phyloP scores from a whole-genome alignment of 1,140 invertebrate genomes.

The Halyomorpha halys region DNA sequence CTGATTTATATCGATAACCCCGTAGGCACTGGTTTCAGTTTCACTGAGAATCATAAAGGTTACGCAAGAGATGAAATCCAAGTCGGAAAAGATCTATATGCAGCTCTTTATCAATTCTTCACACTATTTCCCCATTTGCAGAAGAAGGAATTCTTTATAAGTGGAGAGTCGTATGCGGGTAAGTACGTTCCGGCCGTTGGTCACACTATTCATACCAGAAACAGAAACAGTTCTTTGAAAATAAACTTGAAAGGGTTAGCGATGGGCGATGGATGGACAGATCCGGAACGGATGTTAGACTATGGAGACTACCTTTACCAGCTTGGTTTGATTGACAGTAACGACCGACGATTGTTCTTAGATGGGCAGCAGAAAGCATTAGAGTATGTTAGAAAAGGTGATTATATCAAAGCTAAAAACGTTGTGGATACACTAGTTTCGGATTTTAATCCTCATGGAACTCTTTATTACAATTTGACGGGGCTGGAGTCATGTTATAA shows the following conservation, averaged over 20 bases:
- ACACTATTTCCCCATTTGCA: conserved; percentile 41
- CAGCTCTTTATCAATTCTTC: conserved; percentile 59
- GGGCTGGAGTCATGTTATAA: too few species aligned
- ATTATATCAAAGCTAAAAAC: too few species aligned
- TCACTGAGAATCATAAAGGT: conserved; percentile 21
- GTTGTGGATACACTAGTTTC: too few species aligned
- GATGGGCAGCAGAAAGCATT: conserved; percentile 20
- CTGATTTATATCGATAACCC: conserved; percentile 75
- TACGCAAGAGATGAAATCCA: conserved; percentile 1
- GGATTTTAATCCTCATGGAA: too few species aligned
- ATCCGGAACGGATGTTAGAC: conserved; percentile 61
- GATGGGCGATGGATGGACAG: conserved; percentile 76
- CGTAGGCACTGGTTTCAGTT: conserved; percentile 29
- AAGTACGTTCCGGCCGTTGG: conserved; percentile 44
- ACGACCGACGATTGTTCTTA: conserved; percentile 24
- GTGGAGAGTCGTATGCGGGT: conserved; percentile 47
- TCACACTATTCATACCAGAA: conserved; percentile 43
- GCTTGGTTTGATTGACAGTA: conserved; percentile 43
- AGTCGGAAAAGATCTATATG: conserved; percentile 55
- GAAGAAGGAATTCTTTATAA: conserved; percentile 32
- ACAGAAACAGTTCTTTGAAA: conserved; percentile 42
- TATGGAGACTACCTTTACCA: conserved; percentile 76
- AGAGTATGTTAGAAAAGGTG: too few species aligned
- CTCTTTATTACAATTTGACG: too few species aligned
- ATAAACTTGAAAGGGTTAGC: conserved; percentile 60